Evolutionary conservation across 2,797 vertebrate species (phyloP).

Genomic region (Epinephelus coioides): DNA sequence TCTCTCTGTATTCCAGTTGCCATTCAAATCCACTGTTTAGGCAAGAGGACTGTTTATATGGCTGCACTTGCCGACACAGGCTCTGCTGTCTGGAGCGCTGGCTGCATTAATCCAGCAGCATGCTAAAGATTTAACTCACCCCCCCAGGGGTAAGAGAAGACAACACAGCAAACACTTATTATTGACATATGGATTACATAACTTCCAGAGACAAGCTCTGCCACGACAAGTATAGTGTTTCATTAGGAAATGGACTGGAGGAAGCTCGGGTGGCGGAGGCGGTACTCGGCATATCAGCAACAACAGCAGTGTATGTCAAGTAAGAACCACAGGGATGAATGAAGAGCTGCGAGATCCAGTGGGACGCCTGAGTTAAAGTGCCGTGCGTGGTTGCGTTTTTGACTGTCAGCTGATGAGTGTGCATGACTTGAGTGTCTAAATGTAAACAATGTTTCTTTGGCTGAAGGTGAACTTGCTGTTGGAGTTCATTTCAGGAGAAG

Average conservation of each 20-base stretch:
- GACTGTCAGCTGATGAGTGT: neutral
- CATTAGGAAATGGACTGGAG: constrained; percentile 55
- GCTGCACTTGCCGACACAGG: neutral
- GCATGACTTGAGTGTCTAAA: neutral
- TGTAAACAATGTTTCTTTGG: constrained; percentile 4
- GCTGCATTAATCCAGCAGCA: constrained; percentile 40
- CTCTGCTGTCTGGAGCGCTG: neutral
- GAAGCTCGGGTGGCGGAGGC: constrained; percentile 13
- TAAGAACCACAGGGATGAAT: constrained; percentile 26
- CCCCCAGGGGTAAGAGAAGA: constrained; percentile 27
- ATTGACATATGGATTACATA: constrained; percentile 63
- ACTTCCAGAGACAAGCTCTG: constrained; percentile 39
- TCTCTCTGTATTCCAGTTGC: neutral
- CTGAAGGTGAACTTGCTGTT: constrained; percentile 10
- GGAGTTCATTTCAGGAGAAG: constrained; percentile 29
- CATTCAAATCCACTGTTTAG: constrained; percentile 5
- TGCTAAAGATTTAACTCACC: constrained; percentile 50
- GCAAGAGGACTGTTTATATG: neutral
- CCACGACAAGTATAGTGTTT: constrained; percentile 47
- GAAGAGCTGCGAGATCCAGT: constrained; percentile 18
- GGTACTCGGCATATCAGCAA: constrained; percentile 19
- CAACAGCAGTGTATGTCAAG: constrained; percentile 30
- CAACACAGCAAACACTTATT: constrained; percentile 50
- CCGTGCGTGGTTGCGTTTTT: neutral
- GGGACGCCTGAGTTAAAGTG: constrained; percentile 1